Evolutionary conservation across 2,888 invertebrate genomes (phyloP), one percentile per base, ranked within the genome.

Genomic region (Acanthococcus lagerstroemiae): DNA sequence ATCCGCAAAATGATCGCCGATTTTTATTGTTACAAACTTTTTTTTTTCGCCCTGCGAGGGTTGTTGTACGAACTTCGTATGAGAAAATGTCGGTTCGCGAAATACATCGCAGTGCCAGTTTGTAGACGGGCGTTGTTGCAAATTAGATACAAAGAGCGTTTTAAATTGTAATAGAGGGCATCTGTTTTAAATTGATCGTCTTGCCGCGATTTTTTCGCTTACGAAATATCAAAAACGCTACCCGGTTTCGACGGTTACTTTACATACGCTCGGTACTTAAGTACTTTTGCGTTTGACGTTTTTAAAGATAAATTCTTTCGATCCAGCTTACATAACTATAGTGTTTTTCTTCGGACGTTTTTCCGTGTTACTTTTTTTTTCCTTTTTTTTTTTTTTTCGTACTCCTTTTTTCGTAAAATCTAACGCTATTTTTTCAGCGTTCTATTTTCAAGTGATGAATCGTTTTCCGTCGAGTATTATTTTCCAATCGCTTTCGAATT

Each of bases 371-470:
- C 45, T 48, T 25, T 60, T 60, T 46, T 60, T 26, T 60, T 48
- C 46, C 60, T 30, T 60, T 46, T 48, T 48, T 17, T 21, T 56
- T 56, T 37, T n/a, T n/a, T n/a, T n/a, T n/a, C n/a, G n/a, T n/a
- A n/a, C n/a, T n/a, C n/a, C n/a, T n/a, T n/a, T n/a, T 37, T 37
- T 56, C 25, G n/a, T n/a, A n/a, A n/a, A n/a, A n/a, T n/a, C n/a
- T n/a, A n/a, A n/a, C n/a, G n/a, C n/a, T n/a, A n/a, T n/a, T n/a
- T n/a, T n/a, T n/a, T n/a, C n/a, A n/a, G n/a, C n/a, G n/a, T n/a
- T n/a, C n/a, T n/a, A n/a, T n/a, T n/a, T n/a, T n/a, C n/a, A n/a
- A n/a, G n/a, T n/a, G n/a, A n/a, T n/a, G n/a, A n/a, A n/a, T n/a
- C n/a, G n/a, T n/a, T n/a, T n/a, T n/a, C n/a, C n/a, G n/a, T n/a